Base-by-base conservation (phyloP, 2,888 invertebrate genomes). In the Metopia argyrocephala region DNA sequence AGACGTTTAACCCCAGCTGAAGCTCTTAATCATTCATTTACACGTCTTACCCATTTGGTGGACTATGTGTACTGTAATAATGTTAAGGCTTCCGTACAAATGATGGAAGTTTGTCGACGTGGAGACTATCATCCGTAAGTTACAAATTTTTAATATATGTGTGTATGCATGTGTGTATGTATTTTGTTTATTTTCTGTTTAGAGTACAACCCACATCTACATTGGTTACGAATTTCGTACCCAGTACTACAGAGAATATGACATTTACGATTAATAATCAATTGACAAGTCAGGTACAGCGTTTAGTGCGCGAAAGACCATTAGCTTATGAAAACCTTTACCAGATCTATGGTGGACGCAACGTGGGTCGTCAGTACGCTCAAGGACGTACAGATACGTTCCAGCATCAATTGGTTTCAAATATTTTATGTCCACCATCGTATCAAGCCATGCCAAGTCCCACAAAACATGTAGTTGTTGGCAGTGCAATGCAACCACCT, bases 41-140 rank as follows among this genome's bases (percentile, higher is more conserved):
- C 98, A 54, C 95, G 96, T 46, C 92, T 98, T 83, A 96, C 96
- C 0, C 98, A 98, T 90, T 92, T 98, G 71, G 95, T 97, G 5
- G 98, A 98, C 91, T 98, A 98, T 91, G 97, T 97, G 15, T 98
- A 98, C 89, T 98, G 98, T 90, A 96, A 97, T 91, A 98, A 97
- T 91, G 98, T 98, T 25, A 98, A 98, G 91, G 97, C 98, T 23
- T 97, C 97, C 87, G 97, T 98, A 20, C 97, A 98, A 90, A 98
- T 98, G 96, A 98, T 98, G 98, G 98, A 98, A 92, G 93, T 94
- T 46, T 94, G 94, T 86, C 91, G 93, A 7, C 91, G 93, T 76
- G 91, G 91, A 71, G 91, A 91, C 83, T 91, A 90, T 84, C 91
- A 91, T 84, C 90, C 90, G 90, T 91, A 83, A 86, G 89, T 86